Percentiles rank a stretch among this genome's conserved stretches.
Conservation (phyloP, 2,797 vertebrate species). For the Threskiornis aethiopicus region DNA sequence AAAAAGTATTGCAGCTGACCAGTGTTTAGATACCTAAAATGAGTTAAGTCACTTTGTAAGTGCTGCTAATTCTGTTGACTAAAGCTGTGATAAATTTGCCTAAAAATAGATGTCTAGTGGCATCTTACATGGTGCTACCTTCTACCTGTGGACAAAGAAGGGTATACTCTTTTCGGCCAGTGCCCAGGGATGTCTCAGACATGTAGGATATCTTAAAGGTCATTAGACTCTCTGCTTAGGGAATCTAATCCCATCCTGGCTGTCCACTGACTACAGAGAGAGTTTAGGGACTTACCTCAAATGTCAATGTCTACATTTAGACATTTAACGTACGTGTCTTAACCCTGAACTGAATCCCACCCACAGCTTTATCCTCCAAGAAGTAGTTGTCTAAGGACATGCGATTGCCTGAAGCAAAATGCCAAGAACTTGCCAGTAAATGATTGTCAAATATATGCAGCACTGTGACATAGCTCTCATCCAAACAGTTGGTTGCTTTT, state of each 20-base stretch:
- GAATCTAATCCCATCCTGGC: background rate
- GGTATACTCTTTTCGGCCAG: background rate
- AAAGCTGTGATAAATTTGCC: background rate
- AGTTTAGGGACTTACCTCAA: slow-evolving; percentile 8
- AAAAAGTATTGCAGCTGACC: background rate
- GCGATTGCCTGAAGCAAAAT: slow-evolving; percentile 27
- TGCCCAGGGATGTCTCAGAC: background rate
- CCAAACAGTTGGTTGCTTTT: slow-evolving; percentile 6
- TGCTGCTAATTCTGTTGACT: background rate
- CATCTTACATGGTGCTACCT: background rate
- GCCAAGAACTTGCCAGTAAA: slow-evolving; percentile 22
- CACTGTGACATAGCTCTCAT: slow-evolving; percentile 32
- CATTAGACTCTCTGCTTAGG: background rate
- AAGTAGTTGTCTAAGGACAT: slow-evolving; percentile 19
- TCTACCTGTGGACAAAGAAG: background rate
- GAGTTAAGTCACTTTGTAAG: background rate
- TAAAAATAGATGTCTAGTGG: background rate
- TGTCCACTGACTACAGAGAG: background rate
- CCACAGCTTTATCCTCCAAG: background rate
- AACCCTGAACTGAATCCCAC: slow-evolving; percentile 30
- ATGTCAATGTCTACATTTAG: slow-evolving; percentile 28
- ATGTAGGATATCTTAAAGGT: background rate
- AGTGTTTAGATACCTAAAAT: rapidly evolving
- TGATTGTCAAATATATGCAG: slow-evolving; percentile 2
- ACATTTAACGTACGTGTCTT: slow-evolving; percentile 18